These are phyloP conservation scores for Montipora efflorescens DNA, from an alignment of 64 coral and sea anemone species.

Conservation along the genomic window DNA sequence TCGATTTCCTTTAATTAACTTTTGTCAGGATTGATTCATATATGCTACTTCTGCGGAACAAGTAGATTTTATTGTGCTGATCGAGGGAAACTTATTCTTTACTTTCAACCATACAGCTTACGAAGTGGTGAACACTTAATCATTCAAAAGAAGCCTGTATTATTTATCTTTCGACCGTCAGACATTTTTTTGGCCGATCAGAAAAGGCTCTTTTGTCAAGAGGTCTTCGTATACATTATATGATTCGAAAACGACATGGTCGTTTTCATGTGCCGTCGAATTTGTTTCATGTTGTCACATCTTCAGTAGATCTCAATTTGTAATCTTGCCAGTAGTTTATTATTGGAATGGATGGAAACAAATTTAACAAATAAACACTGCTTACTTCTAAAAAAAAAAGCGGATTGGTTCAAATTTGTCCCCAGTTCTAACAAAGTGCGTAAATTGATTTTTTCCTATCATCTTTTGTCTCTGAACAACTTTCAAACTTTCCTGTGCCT, in stretches of 20 bases:
- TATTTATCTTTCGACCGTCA: neutral
- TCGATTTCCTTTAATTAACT: too few species aligned
- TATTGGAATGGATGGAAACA: neutral
- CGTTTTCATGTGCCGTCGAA: neutral
- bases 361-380: too few species aligned
- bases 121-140: neutral
- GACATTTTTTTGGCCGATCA: neutral
- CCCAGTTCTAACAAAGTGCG: neutral
- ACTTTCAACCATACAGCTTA: neutral
- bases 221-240: neutral
- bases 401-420: neutral
- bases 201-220: neutral
- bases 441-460: neutral
- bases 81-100: neutral
- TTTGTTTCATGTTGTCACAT: neutral
- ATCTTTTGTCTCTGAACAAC: too few species aligned
- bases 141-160: neutral
- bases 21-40: neutral
- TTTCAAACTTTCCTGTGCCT: neutral
- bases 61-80: too few species aligned
- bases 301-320: neutral
- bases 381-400: neutral
- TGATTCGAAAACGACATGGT: conserved; percentile 3
- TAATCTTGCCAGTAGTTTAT: conserved; percentile 19
- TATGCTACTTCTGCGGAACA: neutral